Percentiles rank a stretch among this genome's conserved stretches.
Evolutionary conservation across 2,113 vertebrate genomes (phyloP).

Genomic region (Edolisoma coerulescens): DNA sequence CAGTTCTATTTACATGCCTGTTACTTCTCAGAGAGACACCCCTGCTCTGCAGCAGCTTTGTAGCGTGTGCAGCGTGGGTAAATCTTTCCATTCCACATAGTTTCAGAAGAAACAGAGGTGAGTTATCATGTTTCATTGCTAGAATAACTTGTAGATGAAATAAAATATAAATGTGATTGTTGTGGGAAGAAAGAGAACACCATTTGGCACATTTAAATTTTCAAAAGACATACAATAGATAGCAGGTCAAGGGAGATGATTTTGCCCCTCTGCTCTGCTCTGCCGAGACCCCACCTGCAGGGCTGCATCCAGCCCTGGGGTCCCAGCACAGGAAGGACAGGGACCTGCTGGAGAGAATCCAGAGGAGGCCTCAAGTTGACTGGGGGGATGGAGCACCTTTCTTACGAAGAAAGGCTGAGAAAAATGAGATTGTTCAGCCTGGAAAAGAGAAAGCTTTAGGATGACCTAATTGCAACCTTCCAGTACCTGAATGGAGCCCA

Average conservation of each 20-base stretch:
- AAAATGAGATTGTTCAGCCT: neutral
- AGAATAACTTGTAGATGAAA: neutral
- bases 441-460: neutral
- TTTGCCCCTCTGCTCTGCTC: neutral
- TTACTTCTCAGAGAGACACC: neutral
- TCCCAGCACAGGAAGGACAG: neutral
- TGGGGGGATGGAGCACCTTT: accelerated
- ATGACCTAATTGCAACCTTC: accelerated
- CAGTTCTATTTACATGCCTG: neutral
- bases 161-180: neutral
- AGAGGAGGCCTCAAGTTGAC: neutral
- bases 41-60: neutral
- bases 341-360: neutral
- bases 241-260: neutral
- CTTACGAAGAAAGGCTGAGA: neutral
- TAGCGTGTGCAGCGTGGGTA: too few species aligned
- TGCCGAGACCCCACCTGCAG: neutral
- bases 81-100: neutral
- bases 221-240: neutral
- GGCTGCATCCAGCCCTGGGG: neutral
- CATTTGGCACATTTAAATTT: neutral
- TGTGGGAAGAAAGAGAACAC: neutral
- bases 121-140: neutral
- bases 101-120: neutral
- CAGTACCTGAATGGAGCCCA: neutral